Evolutionary conservation across 2,113 vertebrate species (phyloP), one percentile per base, ranked within the genome.

Genomic region (Eurystomus gularis): DNA sequence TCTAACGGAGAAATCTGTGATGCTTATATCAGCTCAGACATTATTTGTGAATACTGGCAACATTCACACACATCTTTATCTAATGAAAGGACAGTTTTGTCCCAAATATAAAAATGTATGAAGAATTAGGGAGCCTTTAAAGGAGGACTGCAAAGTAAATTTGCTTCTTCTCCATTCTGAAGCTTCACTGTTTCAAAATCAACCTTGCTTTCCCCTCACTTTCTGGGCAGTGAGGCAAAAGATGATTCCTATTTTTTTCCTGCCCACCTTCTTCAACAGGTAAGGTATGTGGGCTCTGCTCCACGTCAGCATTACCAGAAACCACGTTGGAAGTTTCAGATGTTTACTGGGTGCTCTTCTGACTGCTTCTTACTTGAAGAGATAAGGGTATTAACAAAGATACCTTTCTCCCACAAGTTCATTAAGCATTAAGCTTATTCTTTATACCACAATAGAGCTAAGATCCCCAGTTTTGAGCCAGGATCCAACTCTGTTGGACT

Each of bases 361-460:
- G 52, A 64, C 82, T 71, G 65, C 23, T 69, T 86, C 64, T 88
- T 93, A 64, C 88, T 40, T 57, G 39, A 68, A 94, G 82, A 90
- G 72, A 86, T 94, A 95, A 42, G 48, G 60, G 64, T 73, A 66
- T 2, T 93, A 90, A 90, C 84, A 95, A 83, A 78, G 76, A 44
- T 84, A 88, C 68, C 88, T 78, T 79, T 92, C 58, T 29, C 80
- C 72, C 72, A 29, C 33, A 92, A 71, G 82, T 75, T 88, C 69
- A 86, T 93, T 92, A 88, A 40, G 82, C 66, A 68, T 82, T 92
- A 95, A 94, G 88, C 76, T 86, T 49, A 92, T 93, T 96, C 90
- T 92, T 93, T 81, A 13, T 81, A 68, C 29, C 76, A 96, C 88
- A 92, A 75, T 49, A 52, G 71, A 90, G 82, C 72, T 28, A 62